These are phyloP conservation scores for Epirrhoe alternata DNA, from an alignment of 2,888 invertebrate species.

Conservation along the genomic window DNA sequence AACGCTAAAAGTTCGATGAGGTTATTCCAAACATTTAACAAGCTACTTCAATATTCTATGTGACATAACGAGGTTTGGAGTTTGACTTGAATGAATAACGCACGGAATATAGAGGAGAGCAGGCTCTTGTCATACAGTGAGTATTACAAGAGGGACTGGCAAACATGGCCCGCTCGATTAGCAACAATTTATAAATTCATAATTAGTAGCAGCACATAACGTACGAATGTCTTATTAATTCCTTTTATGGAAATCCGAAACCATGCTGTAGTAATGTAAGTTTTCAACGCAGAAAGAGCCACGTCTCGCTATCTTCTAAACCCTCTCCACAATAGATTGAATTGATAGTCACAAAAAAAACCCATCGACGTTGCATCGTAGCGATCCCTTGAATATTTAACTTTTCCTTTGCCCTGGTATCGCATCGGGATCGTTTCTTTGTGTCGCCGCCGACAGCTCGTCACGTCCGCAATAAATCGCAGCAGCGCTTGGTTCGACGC, in stretches of 20 bases:
- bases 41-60: constrained; percentile 21
- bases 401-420: constrained; percentile 8
- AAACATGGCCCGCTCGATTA: background rate
- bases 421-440: background rate
- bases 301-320: background rate
- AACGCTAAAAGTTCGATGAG: constrained; percentile 21
- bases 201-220: background rate
- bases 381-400: constrained; percentile 20
- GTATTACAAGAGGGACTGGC: background rate
- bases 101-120: constrained; percentile 7
- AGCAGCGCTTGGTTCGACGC: background rate
- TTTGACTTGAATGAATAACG: constrained; percentile 12
- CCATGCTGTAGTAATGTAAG: background rate
- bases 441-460: constrained; percentile 13
- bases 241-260: background rate
- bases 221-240: background rate
- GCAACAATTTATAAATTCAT: background rate
- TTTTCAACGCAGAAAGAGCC: background rate
- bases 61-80: constrained; percentile 21
- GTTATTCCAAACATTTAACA: constrained; percentile 25
- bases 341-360: constrained; percentile 13
- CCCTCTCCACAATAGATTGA: background rate
- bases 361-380: constrained; percentile 7
- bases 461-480: constrained; percentile 19
- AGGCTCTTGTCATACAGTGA: background rate